Base-by-base conservation (phyloP, 2,797 vertebrate species). In the Chelidonichthys spinosus region DNA sequence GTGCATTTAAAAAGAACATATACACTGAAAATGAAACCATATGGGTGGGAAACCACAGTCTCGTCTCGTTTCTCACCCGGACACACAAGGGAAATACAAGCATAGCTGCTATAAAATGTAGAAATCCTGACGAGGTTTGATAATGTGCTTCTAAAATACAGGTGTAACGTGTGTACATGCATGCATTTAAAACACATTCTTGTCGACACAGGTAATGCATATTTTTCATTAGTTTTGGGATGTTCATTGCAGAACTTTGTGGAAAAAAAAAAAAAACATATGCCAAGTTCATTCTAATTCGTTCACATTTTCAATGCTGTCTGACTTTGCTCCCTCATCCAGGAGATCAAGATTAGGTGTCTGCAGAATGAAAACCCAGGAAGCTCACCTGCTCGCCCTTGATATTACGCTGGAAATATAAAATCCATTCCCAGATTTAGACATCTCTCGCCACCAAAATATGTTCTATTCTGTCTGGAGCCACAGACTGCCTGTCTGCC, bases 341-440 rank as follows among this genome's bases (percentile, higher is more conserved):
- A 83, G 76, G 72, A 90, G 91, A 93, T 92, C 88, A 86, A 93
- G 90, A 93, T 94, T 92, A 93, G 87, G 82, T 73, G 87, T 83
- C 89, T 90, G 88, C 92, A 84, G 89, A 92, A 92, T 91, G 90
- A 91, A 92, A 93, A 93, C 86, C 87, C 87, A 73, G 85, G 79
- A 89, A 91, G 90, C 91, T 92, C 92, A 93, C 91, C 92, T 91
- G 91, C 90, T 91, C 83, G 87, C 89, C 91, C 92, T 93, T 92
- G 89, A 92, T 92, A 91, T 93, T 92, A 89, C 89, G 87, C 89
- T 81, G 88, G 85, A 93, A 93, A 92, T 91, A 91, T 89, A 91
- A 93, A 93, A 92, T 94, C 92, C 87, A 90, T 91, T 93, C 89
- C 90, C 84, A 91, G 90, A 92, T 92, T 93, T 89, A 92, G 91